A percentile compares a stretch with the other conserved stretches of the same genome.
phyloP scores from a whole-genome alignment of 1,140 invertebrate genomes.

The Drosophila santomea region DNA sequence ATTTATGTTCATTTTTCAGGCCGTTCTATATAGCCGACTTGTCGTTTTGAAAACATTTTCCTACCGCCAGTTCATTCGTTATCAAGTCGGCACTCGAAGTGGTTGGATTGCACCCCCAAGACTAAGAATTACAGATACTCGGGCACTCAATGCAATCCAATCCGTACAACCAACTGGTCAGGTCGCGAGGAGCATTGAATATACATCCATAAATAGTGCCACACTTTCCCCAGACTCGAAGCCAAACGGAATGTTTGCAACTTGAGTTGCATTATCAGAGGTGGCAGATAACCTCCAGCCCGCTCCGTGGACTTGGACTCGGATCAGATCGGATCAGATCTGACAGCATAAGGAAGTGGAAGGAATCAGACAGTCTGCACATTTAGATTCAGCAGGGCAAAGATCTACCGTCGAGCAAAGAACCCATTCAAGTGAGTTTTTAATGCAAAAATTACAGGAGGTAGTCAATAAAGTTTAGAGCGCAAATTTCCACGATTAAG shows the following conservation, averaged over 20 bases:
- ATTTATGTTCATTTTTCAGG: conserved; percentile 40
- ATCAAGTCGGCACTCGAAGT: conserved; percentile 67
- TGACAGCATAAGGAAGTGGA: conserved; percentile 24
- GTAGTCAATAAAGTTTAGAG: no score
- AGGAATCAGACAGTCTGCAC: conserved; percentile 5
- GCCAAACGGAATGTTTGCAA: neutral
- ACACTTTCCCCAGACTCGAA: conserved; percentile 4
- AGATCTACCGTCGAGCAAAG: conserved; percentile 5
- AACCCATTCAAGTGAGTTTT: neutral
- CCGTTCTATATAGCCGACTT: conserved; percentile 31
- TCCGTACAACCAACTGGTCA: conserved; percentile 9
- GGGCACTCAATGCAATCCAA: neutral
- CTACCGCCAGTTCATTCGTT: conserved; percentile 58
- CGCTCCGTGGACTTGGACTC: conserved; percentile 18
- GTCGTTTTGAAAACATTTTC: conserved; percentile 43
- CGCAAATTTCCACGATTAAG: no score
- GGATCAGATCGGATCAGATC: conserved; percentile 5
- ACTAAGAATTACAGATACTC: conserved; percentile 13
- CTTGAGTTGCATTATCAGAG: conserved; percentile 37
- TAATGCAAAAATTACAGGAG: no score
- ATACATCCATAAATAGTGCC: conserved; percentile 20
- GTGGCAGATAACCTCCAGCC: conserved; percentile 52
- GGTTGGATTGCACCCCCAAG: conserved; percentile 32
- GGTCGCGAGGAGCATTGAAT: neutral
- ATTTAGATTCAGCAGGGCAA: neutral